Percentiles rank a stretch among this genome's conserved stretches.
Evolutionary conservation across 1,140 invertebrate species (phyloP).

Genomic region (Trinorchestia longiramus): DNA sequence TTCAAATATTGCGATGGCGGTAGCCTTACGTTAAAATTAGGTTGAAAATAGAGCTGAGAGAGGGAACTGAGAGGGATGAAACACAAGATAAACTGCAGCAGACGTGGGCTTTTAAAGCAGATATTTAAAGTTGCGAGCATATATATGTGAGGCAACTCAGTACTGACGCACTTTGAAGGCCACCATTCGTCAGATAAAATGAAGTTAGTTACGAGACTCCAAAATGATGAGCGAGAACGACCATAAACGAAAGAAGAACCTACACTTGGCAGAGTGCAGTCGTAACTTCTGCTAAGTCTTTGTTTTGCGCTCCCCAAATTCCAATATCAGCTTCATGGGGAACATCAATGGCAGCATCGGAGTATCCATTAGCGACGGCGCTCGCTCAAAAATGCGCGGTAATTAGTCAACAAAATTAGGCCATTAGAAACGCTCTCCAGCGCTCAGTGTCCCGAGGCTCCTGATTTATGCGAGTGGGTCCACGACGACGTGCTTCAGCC

Average conservation of each 20-base stretch:
- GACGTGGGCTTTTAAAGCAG: too few species aligned
- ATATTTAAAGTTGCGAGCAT: too few species aligned
- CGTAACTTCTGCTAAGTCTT: not conserved
- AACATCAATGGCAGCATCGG: constrained; percentile 37
- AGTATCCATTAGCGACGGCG: constrained; percentile 41
- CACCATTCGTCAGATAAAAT: not conserved
- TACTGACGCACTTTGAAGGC: too few species aligned
- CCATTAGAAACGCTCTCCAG: constrained; percentile 15
- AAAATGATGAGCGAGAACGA: not conserved
- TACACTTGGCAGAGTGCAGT: not conserved
- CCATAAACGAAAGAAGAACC: not conserved
- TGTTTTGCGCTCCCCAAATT: not conserved
- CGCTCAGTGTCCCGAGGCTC: not conserved
- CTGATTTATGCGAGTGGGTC: not conserved
- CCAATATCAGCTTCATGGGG: not conserved
- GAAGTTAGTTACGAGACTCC: not conserved
- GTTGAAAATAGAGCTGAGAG: too few species aligned
- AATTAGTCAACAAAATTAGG: constrained; percentile 43
- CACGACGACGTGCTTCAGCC: not conserved
- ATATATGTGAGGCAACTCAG: too few species aligned
- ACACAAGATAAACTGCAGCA: too few species aligned
- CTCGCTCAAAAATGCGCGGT: constrained; percentile 37
- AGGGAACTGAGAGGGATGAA: too few species aligned
- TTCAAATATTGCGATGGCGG: too few species aligned
- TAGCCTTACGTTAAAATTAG: too few species aligned